These are phyloP conservation scores for Laothoe populi DNA, from an alignment of 2,888 invertebrate species.

Conservation along the genomic window DNA sequence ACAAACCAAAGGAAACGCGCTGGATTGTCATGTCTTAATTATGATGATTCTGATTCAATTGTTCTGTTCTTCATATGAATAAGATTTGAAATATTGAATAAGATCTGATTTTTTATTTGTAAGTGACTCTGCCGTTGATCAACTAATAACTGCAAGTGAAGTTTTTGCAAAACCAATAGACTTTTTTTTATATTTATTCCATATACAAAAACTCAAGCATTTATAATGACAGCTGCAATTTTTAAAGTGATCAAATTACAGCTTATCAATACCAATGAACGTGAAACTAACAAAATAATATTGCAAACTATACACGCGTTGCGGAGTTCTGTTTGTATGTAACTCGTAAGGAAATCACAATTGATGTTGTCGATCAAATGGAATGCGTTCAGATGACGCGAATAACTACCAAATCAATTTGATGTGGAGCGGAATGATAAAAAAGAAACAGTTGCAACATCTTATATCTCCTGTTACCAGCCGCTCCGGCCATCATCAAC, in stretches of 20 bases:
- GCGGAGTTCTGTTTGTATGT: background rate
- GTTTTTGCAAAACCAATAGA: no score
- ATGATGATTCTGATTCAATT: no score
- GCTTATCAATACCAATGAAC: constrained; percentile 5
- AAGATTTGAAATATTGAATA: no score
- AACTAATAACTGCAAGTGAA: no score
- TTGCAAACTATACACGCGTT: background rate
- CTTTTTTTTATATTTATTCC: no score
- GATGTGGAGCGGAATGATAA: constrained; percentile 30
- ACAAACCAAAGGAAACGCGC: no score
- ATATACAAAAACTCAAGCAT: background rate
- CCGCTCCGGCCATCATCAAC: constrained; percentile 2
- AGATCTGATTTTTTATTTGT: no score
- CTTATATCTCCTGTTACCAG: background rate
- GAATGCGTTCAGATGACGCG: constrained; percentile 25
- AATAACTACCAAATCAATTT: constrained; percentile 27
- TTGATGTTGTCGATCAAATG: constrained; percentile 21
- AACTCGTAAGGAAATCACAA: constrained; percentile 21
- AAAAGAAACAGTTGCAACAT: constrained; percentile 22
- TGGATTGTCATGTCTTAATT: no score
- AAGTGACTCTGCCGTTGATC: no score
- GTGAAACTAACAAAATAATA: constrained; percentile 10
- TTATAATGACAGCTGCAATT: background rate
- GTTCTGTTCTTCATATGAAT: no score
- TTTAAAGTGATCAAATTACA: constrained; percentile 13